Percentiles rank a stretch among this genome's conserved stretches.
These are phyloP conservation scores for Ceyx margarethae DNA, from an alignment of 2,113 vertebrate genomes.

Conservation along the genomic window DNA sequence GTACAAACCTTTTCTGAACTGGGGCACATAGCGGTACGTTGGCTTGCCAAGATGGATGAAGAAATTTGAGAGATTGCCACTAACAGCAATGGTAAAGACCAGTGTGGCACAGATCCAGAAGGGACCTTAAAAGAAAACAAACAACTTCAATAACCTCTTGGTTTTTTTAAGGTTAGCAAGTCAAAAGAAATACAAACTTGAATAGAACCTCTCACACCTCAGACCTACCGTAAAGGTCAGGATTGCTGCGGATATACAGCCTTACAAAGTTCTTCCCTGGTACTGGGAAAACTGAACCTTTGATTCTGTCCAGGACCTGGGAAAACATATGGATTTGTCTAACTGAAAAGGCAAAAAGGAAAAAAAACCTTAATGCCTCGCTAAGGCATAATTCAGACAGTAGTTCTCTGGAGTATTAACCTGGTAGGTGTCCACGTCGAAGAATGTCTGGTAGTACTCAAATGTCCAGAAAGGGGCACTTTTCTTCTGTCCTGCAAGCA, in stretches of 20 bases:
- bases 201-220: background rate
- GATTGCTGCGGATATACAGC: slow-evolving; percentile 88
- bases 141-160: background rate
- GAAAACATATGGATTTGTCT: background rate
- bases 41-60: slow-evolving; percentile 80
- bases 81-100: slow-evolving; percentile 93
- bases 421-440: slow-evolving; percentile 92
- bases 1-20: slow-evolving; percentile 92
- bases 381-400: background rate
- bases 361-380: background rate
- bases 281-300: slow-evolving; percentile 90
- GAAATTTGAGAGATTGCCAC: slow-evolving; percentile 95
- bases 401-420: slow-evolving; percentile 55
- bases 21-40: slow-evolving; percentile 85
- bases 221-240: slow-evolving; percentile 91
- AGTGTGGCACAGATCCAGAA: slow-evolving; percentile 98
- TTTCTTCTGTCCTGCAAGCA: slow-evolving; percentile 90
- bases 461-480: slow-evolving; percentile 95
- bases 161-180: background rate
- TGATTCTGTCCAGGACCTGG: slow-evolving; percentile 92
- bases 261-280: slow-evolving; percentile 94
- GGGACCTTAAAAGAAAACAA: slow-evolving; percentile 80
- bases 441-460: slow-evolving; percentile 95
- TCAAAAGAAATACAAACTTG: background rate
- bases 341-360: background rate